Base-by-base conservation (phyloP, 2,113 vertebrate species). In the Lepidothrix coronata region DNA sequence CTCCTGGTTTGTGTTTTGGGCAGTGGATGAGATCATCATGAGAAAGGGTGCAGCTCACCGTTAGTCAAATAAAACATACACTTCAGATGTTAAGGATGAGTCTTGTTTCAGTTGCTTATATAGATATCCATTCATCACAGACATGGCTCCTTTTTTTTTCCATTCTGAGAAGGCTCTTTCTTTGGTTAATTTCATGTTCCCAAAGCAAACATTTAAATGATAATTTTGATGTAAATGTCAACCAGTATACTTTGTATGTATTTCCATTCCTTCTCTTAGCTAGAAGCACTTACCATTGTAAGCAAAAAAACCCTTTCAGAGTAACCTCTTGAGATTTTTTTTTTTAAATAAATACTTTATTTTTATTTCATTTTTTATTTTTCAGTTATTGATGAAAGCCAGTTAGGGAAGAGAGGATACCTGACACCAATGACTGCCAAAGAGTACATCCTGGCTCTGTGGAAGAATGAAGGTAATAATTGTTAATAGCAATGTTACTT, bases 401-500 rank as follows among this genome's bases (percentile, higher is more conserved):
- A 97, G 71, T 55, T 98, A 84, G 98, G 98, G 51, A 99, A 98
- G 94, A 98, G 98, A 95, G 98, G 98, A 11, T 99, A 99, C 95
- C 72, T 99, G 92, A 99, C 99, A 4, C 98, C 99, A 0, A 98
- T 96, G 85, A 98, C 97, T 7, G 98, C 99, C 8, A 98, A 95
- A 95, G 99, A 99, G 5, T 99, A 99, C 31, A 54, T 98, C 61
- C 65, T 81, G 35, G 95, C 98, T 63, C 93, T 99, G 23, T 99
- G 99, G 99, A 97, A 98, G 85, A 99, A 98, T 66, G 99, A 99
- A 98, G 99, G 99, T 99, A 94, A 85, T 35, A 39, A 33, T 79
- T 91, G 8, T 91, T 48, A 61, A 81, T 18, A 65, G 39, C 48
- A n/a, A 5, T 4, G 4, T 63, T 28, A 11, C 22, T 67, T 77